Evolutionary conservation across 1,140 invertebrate species (phyloP).

Genomic region (Carposina sasakii): DNA sequence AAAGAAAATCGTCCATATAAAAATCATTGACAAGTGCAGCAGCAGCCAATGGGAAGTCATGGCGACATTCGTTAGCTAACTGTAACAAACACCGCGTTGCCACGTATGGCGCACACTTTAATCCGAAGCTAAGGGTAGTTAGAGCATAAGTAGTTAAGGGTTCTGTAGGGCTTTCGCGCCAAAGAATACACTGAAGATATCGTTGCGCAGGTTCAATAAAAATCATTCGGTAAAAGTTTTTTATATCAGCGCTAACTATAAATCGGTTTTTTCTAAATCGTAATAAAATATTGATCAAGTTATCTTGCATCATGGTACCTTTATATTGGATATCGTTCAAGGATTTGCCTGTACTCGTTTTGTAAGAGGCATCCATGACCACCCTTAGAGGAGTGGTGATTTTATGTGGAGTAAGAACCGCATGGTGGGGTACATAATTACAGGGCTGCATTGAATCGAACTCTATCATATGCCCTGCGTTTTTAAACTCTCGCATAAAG

Average conservation of each 20-base stretch:
- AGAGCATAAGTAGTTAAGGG: no score
- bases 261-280: no score
- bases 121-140: no score
- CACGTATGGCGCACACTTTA: no score
- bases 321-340: not conserved
- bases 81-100: no score
- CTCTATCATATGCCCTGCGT: not conserved
- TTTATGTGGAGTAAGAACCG: not conserved
- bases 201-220: not conserved
- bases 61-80: no score
- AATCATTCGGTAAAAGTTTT: not conserved
- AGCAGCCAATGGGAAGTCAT: not conserved
- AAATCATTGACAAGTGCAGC: slow-evolving; percentile 8
- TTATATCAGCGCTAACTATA: not conserved
- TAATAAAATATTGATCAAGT: no score
- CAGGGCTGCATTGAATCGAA: not conserved
- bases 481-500: not conserved
- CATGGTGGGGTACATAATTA: not conserved
- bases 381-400: not conserved
- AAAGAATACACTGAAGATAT: not conserved
- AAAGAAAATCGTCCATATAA: slow-evolving; percentile 16
- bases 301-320: no score
- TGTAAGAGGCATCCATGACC: not conserved
- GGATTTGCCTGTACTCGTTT: not conserved
- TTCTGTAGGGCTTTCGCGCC: no score